Evolutionary conservation across 2,888 invertebrate species (phyloP).

Genomic region (Hydrotaea cyrtoneurina): DNA sequence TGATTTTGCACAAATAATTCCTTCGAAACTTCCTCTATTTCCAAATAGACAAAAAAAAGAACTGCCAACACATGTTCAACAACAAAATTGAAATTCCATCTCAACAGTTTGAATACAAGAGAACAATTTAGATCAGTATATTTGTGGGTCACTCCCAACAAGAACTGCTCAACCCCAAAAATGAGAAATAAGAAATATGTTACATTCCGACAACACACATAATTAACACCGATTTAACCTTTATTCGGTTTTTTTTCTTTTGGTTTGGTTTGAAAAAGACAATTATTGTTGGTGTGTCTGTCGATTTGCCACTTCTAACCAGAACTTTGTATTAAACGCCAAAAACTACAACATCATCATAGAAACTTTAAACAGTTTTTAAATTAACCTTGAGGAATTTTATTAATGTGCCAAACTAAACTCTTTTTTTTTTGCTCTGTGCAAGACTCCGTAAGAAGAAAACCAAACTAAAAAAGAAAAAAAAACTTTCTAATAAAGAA

Average conservation of each 20-base stretch:
- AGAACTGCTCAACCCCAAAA: neutral
- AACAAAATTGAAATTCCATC: too few relatives aligned
- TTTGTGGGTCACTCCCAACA: neutral
- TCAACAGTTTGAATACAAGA: too few relatives aligned
- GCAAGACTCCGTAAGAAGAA: neutral
- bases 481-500: constrained; percentile 56
- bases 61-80: too few relatives aligned
- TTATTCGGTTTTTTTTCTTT: too few relatives aligned
- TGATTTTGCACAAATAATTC: too few relatives aligned
- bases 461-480: constrained; percentile 7
- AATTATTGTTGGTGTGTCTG: too few relatives aligned
- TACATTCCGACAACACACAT: neutral
- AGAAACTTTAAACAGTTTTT: neutral
- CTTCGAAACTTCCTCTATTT: too few relatives aligned
- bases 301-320: neutral
- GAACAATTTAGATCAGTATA: neutral
- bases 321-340: neutral
- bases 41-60: too few relatives aligned
- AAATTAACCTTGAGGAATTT: constrained; percentile 22
- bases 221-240: neutral
- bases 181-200: neutral
- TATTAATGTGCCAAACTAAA: neutral
- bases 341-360: constrained; percentile 13
- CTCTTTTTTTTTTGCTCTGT: neutral
- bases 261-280: neutral